Conservation (phyloP, 2,113 vertebrate genomes). For the Tachysurus vachellii region DNA sequence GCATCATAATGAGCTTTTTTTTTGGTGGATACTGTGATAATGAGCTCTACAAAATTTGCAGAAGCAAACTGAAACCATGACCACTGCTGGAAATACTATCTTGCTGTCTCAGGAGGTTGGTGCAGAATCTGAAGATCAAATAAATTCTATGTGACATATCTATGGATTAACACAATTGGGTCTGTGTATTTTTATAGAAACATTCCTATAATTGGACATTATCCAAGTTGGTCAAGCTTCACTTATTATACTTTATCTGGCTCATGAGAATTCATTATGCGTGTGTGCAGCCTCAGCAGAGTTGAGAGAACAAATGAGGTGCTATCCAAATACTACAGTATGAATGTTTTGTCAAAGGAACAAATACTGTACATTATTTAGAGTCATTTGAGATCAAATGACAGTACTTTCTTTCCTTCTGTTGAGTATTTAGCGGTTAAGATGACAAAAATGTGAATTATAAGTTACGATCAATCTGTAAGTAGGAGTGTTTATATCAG, state of each 20-base stretch:
- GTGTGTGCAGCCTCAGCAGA: not conserved
- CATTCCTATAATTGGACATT: not conserved
- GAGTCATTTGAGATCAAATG: not conserved
- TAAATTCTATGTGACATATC: not conserved
- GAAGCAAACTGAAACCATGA: not conserved
- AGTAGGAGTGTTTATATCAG: not conserved
- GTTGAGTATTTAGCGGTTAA: not conserved
- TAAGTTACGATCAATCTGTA: not conserved
- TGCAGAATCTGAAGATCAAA: not conserved
- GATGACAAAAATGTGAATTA: not conserved
- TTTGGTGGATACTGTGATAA: not conserved
- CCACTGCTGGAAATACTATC: not conserved
- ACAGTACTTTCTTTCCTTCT: not conserved
- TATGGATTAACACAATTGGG: not conserved
- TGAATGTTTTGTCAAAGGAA: not conserved
- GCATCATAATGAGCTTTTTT: not conserved
- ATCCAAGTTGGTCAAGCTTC: not conserved
- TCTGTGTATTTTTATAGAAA: not conserved
- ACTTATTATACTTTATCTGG: not conserved
- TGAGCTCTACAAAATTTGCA: not conserved
- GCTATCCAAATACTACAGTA: not conserved
- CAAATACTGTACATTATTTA: constrained; percentile 5
- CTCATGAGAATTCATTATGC: not conserved
- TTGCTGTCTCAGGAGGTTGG: not conserved
- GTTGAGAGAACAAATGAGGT: not conserved